Evolutionary conservation across 2,888 invertebrate species (phyloP).

Genomic region (Chloromyia formosa): DNA sequence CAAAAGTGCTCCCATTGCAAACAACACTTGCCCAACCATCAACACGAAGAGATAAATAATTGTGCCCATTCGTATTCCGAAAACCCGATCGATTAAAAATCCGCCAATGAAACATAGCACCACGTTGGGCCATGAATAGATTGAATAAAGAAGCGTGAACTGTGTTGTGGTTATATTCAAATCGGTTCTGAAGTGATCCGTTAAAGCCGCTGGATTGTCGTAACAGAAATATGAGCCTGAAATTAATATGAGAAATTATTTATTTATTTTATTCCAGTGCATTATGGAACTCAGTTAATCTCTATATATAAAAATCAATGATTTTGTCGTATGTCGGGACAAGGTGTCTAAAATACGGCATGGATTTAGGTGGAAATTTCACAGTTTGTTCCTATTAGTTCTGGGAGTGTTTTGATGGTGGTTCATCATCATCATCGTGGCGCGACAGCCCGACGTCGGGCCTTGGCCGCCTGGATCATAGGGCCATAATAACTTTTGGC

Average conservation of each 20-base stretch:
- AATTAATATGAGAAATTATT: conserved; percentile 50
- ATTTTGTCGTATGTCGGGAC: no score
- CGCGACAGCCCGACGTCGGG: no score
- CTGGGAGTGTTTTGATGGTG: no score
- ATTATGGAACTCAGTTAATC: no score
- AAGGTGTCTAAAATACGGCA: no score
- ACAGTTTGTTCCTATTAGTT: no score
- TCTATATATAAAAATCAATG: no score
- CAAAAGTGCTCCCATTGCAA: conserved; percentile 83
- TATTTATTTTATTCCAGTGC: background rate
- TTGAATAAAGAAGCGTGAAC: conserved; percentile 88
- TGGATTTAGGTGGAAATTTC: no score
- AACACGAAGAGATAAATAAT: conserved; percentile 90
- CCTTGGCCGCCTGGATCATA: no score
- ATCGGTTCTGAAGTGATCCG: conserved; percentile 85
- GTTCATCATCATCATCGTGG: no score
- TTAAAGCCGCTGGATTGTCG: conserved; percentile 94
- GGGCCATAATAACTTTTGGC: no score
- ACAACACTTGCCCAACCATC: conserved; percentile 86
- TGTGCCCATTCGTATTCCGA: conserved; percentile 92
- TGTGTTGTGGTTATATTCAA: conserved; percentile 81
- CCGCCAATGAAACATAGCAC: conserved; percentile 95
- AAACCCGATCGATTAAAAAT: conserved; percentile 91
- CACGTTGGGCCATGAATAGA: conserved; percentile 98
- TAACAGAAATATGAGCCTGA: conserved; percentile 97